Evolutionary conservation across 2,113 vertebrate genomes (phyloP).

Genomic region (Muntiacus muntjak): DNA sequence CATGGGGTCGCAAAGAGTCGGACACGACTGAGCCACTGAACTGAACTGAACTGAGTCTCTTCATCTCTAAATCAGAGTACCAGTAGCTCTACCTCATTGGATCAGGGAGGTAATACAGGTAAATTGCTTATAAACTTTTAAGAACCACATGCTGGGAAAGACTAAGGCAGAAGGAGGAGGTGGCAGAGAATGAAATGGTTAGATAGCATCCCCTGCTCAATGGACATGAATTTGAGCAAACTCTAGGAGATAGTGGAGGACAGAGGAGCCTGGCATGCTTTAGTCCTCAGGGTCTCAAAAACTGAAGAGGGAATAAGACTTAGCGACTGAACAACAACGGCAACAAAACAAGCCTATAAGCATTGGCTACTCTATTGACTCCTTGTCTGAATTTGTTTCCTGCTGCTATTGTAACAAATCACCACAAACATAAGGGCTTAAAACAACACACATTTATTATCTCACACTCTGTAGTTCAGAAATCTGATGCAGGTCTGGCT

Average conservation of each 20-base stretch:
- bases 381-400: not conserved
- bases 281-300: not conserved
- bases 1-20: accelerated
- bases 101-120: not conserved
- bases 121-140: not conserved
- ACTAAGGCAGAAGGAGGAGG: not conserved
- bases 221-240: not conserved
- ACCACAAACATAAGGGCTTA: not conserved
- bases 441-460: not conserved
- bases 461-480: not conserved
- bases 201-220: not conserved
- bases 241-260: not conserved
- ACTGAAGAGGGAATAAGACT: not conserved
- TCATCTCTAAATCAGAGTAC: not conserved
- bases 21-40: not conserved
- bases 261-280: not conserved
- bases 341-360: not conserved
- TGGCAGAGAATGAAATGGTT: not conserved
- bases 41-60: not conserved
- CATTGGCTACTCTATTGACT: not conserved
- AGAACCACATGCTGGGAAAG: not conserved
- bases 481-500: not conserved
- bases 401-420: not conserved
- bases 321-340: not conserved
- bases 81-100: not conserved